Evolutionary conservation across 2,888 invertebrate species (phyloP).

Genomic region (Prosapia bicincta): DNA sequence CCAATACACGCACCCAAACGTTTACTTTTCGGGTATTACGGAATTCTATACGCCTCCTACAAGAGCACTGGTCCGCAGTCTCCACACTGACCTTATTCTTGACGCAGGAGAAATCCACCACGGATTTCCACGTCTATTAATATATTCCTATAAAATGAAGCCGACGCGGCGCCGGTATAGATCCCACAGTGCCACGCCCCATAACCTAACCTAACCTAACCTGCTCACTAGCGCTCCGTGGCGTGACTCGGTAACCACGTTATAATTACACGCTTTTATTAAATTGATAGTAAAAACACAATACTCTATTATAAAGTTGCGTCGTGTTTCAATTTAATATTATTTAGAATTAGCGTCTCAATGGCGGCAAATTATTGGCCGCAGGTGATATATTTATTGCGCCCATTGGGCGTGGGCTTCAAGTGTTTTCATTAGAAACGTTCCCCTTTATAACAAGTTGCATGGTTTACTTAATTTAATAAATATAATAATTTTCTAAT

Average conservation of each 20-base stretch:
- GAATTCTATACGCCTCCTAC: too few species aligned
- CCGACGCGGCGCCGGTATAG: neutral
- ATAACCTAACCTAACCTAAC: neutral
- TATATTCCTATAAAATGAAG: neutral
- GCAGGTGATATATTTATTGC: neutral
- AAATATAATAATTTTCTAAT: too few species aligned
- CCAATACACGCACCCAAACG: too few species aligned
- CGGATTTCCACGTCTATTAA: too few species aligned
- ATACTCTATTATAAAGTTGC: neutral
- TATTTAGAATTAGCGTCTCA: neutral
- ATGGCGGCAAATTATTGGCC: neutral
- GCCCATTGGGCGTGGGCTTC: too few species aligned
- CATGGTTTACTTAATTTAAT: too few species aligned
- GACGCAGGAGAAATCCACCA: too few species aligned
- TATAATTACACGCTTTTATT: neutral
- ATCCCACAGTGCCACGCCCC: neutral
- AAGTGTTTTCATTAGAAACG: too few species aligned
- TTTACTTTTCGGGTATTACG: too few species aligned
- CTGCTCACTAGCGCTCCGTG: neutral
- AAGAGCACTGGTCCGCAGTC: too few species aligned
- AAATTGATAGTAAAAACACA: neutral
- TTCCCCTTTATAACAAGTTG: too few species aligned
- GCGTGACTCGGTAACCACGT: neutral
- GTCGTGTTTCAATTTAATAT: neutral
- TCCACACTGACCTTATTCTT: too few species aligned